phyloP scores from a whole-genome alignment of 2,113 vertebrate genomes.

The Ophiodon elongatus region DNA sequence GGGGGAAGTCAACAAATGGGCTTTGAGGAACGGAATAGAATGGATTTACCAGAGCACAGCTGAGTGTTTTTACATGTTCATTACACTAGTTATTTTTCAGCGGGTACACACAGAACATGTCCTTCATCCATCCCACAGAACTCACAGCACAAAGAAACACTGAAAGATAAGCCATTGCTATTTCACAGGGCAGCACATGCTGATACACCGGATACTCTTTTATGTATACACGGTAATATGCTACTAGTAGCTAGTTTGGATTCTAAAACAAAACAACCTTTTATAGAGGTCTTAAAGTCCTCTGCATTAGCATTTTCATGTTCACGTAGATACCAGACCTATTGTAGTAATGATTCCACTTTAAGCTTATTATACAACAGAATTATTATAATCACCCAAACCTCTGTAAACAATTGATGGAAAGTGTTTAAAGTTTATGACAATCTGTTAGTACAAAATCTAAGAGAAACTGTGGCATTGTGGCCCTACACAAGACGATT shows the following conservation, averaged over 20 bases:
- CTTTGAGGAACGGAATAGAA: too few species aligned
- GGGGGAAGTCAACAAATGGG: background rate
- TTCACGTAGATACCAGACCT: background rate
- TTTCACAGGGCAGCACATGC: background rate
- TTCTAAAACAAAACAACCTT: too few species aligned
- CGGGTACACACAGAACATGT: background rate
- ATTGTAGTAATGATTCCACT: background rate
- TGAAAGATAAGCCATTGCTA: background rate
- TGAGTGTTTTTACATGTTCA: background rate
- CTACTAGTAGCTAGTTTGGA: background rate
- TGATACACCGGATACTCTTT: background rate
- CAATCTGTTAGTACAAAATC: background rate
- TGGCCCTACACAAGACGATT: background rate
- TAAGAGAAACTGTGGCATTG: background rate
- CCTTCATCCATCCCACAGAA: background rate
- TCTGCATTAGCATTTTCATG: background rate
- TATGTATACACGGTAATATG: background rate
- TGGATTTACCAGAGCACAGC: background rate
- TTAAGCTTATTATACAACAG: background rate
- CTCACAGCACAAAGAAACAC: background rate
- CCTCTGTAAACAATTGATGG: background rate
- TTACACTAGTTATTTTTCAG: background rate
- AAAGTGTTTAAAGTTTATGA: background rate
- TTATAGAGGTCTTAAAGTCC: too few species aligned
- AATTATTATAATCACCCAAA: background rate